A percentile compares a stretch with the other conserved stretches of the same genome.
Conservation (phyloP, 2,113 vertebrate genomes). For the Lethenteron camtschaticum region DNA sequence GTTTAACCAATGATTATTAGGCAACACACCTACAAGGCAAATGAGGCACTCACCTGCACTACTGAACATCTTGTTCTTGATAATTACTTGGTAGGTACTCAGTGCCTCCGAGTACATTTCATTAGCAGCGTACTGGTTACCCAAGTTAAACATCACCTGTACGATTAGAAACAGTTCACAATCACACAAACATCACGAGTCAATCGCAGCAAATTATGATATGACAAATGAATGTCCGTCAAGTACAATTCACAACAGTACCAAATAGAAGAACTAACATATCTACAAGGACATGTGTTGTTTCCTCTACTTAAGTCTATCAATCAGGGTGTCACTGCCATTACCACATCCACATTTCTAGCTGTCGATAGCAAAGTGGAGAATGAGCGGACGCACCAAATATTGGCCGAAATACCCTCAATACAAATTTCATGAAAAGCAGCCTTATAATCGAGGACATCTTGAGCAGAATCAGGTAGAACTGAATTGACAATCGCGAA, state of each 20-base stretch:
- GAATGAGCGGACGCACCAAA: no score
- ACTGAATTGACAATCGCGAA: not conserved
- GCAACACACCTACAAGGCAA: not conserved
- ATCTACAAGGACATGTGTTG: no score
- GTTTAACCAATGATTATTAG: no score
- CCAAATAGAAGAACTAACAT: no score
- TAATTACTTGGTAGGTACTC: slow-evolving; percentile 78
- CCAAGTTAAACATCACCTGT: slow-evolving; percentile 82
- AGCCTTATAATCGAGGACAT: not conserved
- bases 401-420: not conserved
- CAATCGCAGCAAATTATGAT: no score
- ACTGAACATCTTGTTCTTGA: slow-evolving; percentile 90
- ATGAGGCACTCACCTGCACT: slow-evolving; percentile 40
- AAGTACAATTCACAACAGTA: no score
- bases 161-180: not conserved
- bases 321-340: no score
- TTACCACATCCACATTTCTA: no score
- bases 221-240: no score
- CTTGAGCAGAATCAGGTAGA: not conserved
- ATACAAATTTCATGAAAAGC: not conserved
- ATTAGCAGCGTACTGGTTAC: slow-evolving; percentile 72
- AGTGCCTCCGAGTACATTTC: slow-evolving; percentile 85
- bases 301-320: no score
- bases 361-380: no score
- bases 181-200: no score